phyloP scores from a whole-genome alignment of 2,113 vertebrate genomes.

The Pampusana beccarii region DNA sequence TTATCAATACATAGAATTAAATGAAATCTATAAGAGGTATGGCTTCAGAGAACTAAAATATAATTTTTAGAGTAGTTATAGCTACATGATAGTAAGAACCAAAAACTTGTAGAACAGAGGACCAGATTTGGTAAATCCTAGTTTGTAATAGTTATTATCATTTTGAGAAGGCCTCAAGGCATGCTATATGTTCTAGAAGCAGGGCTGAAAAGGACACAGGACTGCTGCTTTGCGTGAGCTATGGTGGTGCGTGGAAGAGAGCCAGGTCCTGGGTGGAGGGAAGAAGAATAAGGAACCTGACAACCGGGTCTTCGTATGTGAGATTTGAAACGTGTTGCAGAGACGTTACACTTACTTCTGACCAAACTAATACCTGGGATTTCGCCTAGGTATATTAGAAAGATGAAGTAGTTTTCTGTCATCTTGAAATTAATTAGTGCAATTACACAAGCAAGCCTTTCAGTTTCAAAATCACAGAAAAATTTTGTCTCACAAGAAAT shows the following conservation, averaged over 20 bases:
- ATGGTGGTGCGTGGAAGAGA: neutral
- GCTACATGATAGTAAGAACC: neutral
- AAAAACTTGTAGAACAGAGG: neutral
- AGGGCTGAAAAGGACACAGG: neutral
- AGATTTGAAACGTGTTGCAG: neutral
- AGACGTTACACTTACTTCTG: neutral
- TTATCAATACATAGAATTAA: too few relatives aligned
- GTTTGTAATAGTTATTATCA: neutral
- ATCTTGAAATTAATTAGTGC: neutral
- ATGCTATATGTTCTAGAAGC: neutral
- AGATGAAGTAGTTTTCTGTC: neutral
- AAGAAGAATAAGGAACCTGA: neutral
- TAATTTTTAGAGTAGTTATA: neutral
- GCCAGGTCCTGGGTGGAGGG: neutral
- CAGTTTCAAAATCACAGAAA: neutral
- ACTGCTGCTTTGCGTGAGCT: neutral
- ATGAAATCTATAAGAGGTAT: neutral
- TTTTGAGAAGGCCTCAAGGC: neutral
- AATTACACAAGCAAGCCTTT: neutral
- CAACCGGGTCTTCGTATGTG: accelerated
- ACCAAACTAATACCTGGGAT: neutral
- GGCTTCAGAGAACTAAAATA: neutral
- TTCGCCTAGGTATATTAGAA: neutral
- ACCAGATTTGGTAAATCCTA: neutral
- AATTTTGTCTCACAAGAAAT: neutral